These are phyloP conservation scores for Vombatus ursinus DNA, from an alignment of 2,113 vertebrate genomes.

Conservation along the genomic window DNA sequence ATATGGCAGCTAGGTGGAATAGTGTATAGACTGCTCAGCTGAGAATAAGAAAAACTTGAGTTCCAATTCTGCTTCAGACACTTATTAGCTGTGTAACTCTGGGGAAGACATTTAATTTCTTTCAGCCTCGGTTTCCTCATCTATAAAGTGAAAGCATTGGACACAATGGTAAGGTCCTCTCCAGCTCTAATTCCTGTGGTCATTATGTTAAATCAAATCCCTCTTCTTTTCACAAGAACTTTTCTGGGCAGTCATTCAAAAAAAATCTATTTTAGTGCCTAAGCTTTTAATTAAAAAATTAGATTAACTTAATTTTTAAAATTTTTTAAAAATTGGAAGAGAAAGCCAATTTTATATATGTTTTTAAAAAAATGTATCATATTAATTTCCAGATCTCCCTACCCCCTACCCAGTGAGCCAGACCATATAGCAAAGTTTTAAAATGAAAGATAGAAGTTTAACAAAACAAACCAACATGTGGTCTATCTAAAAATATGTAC, in stretches of 20 bases:
- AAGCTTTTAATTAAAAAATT: not conserved
- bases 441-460: not conserved
- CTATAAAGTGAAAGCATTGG: not conserved
- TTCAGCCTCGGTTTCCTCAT: not conserved
- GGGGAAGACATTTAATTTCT: not conserved
- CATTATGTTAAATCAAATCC: not conserved
- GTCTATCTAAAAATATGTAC: too few relatives aligned
- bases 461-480: not conserved
- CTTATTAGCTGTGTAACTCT: not conserved
- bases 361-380: not conserved
- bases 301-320: not conserved
- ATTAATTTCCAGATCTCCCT: not conserved
- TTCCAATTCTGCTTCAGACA: not conserved
- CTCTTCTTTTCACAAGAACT: not conserved
- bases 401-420: not conserved
- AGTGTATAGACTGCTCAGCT: rapidly evolving
- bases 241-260: not conserved
- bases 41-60: not conserved
- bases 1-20: not conserved
- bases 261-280: not conserved
- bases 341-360: not conserved
- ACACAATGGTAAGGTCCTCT: not conserved
- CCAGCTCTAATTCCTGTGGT: not conserved
- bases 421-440: not conserved
- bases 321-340: too few relatives aligned